Evolutionary conservation across 2,113 vertebrate species (phyloP).

Genomic region (Plecturocebus donacophilus): DNA sequence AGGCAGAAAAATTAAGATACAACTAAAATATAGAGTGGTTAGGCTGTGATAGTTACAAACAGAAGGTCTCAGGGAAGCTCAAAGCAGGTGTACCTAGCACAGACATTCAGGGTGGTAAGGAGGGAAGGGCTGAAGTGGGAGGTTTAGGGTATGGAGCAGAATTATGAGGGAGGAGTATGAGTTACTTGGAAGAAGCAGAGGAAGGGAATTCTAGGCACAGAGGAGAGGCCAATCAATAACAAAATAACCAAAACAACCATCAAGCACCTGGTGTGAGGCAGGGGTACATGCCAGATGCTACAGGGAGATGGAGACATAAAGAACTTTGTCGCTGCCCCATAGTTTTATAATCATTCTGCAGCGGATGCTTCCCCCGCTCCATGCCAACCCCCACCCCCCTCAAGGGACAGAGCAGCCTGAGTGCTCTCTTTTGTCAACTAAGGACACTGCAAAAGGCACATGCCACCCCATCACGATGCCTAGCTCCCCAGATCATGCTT

Average conservation of each 20-base stretch:
- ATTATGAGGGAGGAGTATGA: neutral
- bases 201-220: neutral
- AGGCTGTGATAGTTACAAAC: neutral
- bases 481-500: neutral
- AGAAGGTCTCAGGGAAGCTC: neutral
- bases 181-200: neutral
- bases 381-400: neutral
- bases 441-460: neutral
- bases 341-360: neutral
- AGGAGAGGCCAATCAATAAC: neutral
- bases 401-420: accelerated
- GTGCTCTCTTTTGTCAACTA: neutral
- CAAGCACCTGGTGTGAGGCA: neutral
- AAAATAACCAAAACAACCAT: neutral
- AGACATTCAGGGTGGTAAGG: neutral
- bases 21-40: neutral
- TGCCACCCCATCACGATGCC: neutral
- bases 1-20: neutral
- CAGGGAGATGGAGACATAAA: neutral
- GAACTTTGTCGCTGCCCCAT: too few relatives aligned
- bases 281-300: neutral
- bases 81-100: neutral
- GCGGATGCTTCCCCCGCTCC: neutral
- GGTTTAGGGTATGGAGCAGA: neutral
- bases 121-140: neutral